Percentiles rank a stretch among this genome's conserved stretches.
Conservation (phyloP, 2,797 vertebrate species). For the Cyclopterus lumpus region DNA sequence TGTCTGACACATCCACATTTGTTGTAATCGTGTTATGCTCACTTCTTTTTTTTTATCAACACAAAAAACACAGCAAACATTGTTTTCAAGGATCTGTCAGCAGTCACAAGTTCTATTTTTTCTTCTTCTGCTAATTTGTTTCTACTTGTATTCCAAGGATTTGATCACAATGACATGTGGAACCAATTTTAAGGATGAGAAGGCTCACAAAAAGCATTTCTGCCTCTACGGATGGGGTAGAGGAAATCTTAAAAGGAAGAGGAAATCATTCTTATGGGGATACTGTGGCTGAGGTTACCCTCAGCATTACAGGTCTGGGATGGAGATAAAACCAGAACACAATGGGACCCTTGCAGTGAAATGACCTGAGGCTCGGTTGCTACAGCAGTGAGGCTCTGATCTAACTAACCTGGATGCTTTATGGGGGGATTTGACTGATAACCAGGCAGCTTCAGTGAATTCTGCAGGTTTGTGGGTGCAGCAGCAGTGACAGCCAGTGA, state of each 20-base stretch:
- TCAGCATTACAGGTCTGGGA: neutral
- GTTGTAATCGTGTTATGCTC: neutral
- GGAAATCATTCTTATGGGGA: slow-evolving; percentile 12
- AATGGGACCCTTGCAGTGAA: slow-evolving; percentile 34
- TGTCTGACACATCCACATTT: neutral
- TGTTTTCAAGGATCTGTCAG: slow-evolving; percentile 27
- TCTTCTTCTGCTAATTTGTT: neutral
- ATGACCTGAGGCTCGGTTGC: slow-evolving; percentile 35
- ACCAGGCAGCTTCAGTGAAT: slow-evolving; percentile 24
- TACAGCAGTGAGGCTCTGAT: slow-evolving; percentile 12
- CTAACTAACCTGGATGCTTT: slow-evolving; percentile 19
- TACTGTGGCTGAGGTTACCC: neutral
- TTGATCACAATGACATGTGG: neutral
- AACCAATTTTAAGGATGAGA: slow-evolving; percentile 9
- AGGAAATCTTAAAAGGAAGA: slow-evolving; percentile 1
- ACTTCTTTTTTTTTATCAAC: neutral
- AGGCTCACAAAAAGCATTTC: slow-evolving; percentile 6
- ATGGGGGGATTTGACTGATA: slow-evolving; percentile 27
- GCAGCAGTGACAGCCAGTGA: slow-evolving; percentile 55
- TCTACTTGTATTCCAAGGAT: neutral
- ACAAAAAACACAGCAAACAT: slow-evolving; percentile 38
- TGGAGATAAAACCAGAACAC: slow-evolving; percentile 17
- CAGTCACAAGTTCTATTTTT: slow-evolving; percentile 37
- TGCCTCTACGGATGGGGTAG: neutral
- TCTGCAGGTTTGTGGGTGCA: slow-evolving; percentile 50